Base-by-base conservation (phyloP, 2,113 vertebrate species). In the Trachemys scripta region DNA sequence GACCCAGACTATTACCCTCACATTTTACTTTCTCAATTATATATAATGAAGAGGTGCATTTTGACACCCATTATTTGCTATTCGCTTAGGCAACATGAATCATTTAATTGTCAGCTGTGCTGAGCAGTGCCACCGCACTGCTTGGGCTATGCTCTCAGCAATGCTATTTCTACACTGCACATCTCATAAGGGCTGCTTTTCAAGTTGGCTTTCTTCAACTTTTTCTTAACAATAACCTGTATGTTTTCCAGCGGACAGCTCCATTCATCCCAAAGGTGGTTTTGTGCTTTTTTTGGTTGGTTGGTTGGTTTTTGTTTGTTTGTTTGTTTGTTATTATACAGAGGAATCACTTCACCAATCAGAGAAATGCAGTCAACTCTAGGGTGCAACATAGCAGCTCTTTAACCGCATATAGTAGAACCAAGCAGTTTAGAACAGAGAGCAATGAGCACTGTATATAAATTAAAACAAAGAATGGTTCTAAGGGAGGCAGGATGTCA, bases 371-470 rank as follows among this genome's bases (percentile, higher is more conserved):
- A 89, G 80, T 38, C 17, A 78, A 78, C 8, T 35, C 59, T 87
- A 87, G 80, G 59, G 85, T 87, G 90, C 85, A 59, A 92, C 78
- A 90, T 4, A 84, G 90, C 84, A 89, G 57, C 35, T 92, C 42
- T 38, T 45, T n/a, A 45, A 22, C 5, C 56, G 53, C 49, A 35
- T 57, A 81, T 0, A 45, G 0, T n/a, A 59, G 69, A 4, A 0
- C 19, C 82, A 80, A 29, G 22, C 86, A 91, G 79, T 86, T 95
- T 90, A 89, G 80, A 96, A 93, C 57, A 76, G 86, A 93, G 91
- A 72, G 90, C 56, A 88, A 84, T 6, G 91, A 95, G 85, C 86
- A 85, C 27, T 1, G 20, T 24, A n/a, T 65, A 62, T 42, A 49
- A 29, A 24, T 31, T 4, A 16, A 1, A 45, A 38, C 7, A 35